Evolutionary conservation across 2,113 vertebrate species (phyloP).

Genomic region (Cyprinus carpio): DNA sequence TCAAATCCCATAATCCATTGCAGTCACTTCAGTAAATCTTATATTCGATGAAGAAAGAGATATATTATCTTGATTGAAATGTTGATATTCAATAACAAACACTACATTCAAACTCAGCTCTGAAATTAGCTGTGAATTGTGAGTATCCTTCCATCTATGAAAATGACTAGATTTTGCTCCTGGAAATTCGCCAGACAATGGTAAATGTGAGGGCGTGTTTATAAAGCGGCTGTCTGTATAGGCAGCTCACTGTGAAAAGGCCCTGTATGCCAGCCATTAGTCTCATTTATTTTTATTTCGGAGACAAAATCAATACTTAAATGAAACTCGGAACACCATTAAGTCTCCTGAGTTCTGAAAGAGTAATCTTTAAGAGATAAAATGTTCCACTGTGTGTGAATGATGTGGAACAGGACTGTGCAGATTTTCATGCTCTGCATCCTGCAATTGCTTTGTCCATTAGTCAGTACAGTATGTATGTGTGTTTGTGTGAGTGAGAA

Average conservation of each 20-base stretch:
- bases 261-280: not conserved
- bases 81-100: too few species aligned
- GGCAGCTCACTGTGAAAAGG: not conserved
- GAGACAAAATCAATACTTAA: not conserved
- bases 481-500: not conserved
- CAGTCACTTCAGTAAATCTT: too few species aligned
- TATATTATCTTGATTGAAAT: too few species aligned
- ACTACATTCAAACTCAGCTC: too few species aligned
- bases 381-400: not conserved
- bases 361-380: not conserved
- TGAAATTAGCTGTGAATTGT: too few species aligned
- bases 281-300: not conserved
- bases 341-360: not conserved
- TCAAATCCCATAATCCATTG: too few species aligned
- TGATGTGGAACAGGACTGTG: not conserved
- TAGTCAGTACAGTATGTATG: constrained; percentile 8
- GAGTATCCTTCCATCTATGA: too few species aligned
- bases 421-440: constrained; percentile 11
- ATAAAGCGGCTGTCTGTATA: not conserved
- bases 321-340: not conserved
- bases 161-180: too few species aligned
- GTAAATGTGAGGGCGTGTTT: not conserved
- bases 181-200: too few species aligned
- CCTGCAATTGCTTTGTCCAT: constrained; percentile 2
- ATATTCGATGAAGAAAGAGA: too few species aligned